Evolutionary conservation across 2,888 invertebrate species (phyloP).

Genomic region (Athalia cordata): DNA sequence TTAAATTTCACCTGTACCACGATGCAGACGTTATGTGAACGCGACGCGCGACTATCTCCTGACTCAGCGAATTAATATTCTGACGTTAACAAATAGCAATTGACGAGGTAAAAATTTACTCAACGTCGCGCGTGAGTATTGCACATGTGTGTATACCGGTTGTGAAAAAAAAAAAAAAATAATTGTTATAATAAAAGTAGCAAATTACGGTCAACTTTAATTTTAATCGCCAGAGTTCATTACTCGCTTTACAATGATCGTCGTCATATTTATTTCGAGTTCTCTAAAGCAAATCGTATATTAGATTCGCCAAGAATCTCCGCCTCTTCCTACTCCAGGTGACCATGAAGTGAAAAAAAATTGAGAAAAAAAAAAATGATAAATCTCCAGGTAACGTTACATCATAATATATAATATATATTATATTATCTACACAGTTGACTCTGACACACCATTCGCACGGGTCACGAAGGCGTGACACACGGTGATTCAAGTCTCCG

Average conservation of each 20-base stretch:
- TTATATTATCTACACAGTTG: background rate
- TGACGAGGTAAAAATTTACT: background rate
- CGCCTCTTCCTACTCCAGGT: too few relatives aligned
- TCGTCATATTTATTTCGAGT: too few relatives aligned
- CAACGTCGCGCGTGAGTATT: background rate
- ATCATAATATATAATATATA: background rate
- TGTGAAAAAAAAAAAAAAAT: too few relatives aligned
- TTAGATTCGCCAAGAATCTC: too few relatives aligned
- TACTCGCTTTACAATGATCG: too few relatives aligned
- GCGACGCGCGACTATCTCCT: background rate
- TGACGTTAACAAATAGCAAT: conserved; percentile 1
- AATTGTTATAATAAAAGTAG: too few relatives aligned
- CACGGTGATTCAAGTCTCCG: conserved; percentile 32
- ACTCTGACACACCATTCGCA: conserved; percentile 16
- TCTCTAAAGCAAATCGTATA: too few relatives aligned
- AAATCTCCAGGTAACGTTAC: background rate
- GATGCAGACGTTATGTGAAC: background rate
- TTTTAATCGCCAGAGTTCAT: too few relatives aligned
- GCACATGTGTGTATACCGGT: background rate
- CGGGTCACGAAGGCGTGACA: conserved; percentile 34
- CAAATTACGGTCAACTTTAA: too few relatives aligned
- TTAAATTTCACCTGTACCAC: background rate
- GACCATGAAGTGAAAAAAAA: too few relatives aligned
- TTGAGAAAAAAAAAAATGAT: too few relatives aligned
- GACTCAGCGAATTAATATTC: conserved; percentile 32